Evolutionary conservation across 2,113 vertebrate species (phyloP).

Genomic region (Crypturellus undulatus): DNA sequence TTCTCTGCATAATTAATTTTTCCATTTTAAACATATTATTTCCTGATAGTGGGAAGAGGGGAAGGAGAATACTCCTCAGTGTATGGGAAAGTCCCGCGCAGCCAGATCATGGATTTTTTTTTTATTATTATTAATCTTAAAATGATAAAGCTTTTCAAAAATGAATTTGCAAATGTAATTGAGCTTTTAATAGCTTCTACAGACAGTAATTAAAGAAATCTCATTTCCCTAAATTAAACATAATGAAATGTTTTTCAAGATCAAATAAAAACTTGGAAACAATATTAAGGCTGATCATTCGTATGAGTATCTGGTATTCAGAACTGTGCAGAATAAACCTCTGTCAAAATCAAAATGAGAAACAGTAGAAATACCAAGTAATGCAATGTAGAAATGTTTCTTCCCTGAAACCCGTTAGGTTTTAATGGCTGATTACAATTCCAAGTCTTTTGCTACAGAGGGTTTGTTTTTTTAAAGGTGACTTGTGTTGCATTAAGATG

Average conservation of each 20-base stretch:
- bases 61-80: constrained; percentile 10
- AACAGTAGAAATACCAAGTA: neutral
- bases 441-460: neutral
- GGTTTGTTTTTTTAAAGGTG: neutral
- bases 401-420: neutral
- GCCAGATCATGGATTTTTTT: constrained; percentile 60
- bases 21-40: neutral
- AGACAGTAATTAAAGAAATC: constrained; percentile 81
- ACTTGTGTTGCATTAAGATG: neutral
- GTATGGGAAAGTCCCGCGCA: neutral
- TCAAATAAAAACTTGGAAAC: constrained; percentile 78
- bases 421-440: constrained; percentile 35
- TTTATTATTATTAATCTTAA: constrained; percentile 54
- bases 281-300: constrained; percentile 60
- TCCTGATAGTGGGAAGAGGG: neutral
- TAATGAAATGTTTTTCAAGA: constrained; percentile 80
- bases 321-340: constrained; percentile 21
- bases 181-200: constrained; percentile 80
- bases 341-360: constrained; percentile 28
- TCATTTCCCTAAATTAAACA: constrained; percentile 82
- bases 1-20: constrained; percentile 47
- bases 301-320: constrained; percentile 36
- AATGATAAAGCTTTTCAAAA: constrained; percentile 75
- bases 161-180: constrained; percentile 78
- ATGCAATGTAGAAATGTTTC: neutral